A percentile compares a stretch with the other conserved stretches of the same genome.
phyloP scores from a whole-genome alignment of 2,888 invertebrate genomes.

The Nineta flava region DNA sequence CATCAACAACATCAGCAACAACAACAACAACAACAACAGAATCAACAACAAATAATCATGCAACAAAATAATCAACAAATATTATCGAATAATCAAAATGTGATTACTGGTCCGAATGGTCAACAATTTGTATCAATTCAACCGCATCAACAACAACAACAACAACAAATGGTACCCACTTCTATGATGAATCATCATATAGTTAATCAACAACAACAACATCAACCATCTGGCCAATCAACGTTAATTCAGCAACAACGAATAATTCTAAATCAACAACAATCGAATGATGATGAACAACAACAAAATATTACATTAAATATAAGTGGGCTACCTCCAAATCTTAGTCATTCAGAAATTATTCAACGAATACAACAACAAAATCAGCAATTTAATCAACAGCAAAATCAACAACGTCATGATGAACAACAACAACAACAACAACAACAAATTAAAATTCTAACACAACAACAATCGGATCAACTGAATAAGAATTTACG shows the following conservation, averaged over 20 bases:
- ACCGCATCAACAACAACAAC: slow-evolving; percentile 12
- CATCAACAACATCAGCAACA: slow-evolving; percentile 13
- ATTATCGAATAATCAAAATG: slow-evolving; percentile 13
- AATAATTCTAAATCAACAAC: slow-evolving; percentile 6
- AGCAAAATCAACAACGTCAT: slow-evolving; percentile 27
- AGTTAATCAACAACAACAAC: slow-evolving; percentile 32
- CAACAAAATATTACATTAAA: background rate
- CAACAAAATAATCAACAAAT: slow-evolving; percentile 15
- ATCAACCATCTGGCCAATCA: background rate
- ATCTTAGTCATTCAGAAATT: slow-evolving; percentile 16
- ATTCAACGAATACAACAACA: slow-evolving; percentile 12
- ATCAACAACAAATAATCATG: slow-evolving; percentile 9
- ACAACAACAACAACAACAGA: slow-evolving; percentile 14
- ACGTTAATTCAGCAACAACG: slow-evolving; percentile 8
- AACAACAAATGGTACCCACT: slow-evolving; percentile 27
- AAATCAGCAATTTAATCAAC: slow-evolving; percentile 5
- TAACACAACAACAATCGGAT: slow-evolving; percentile 32
- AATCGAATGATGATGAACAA: background rate
- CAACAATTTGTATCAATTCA: slow-evolving; percentile 8
- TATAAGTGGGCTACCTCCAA: background rate
- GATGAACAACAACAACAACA: no score
- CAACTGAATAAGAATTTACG: slow-evolving; percentile 32
- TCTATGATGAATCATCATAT: slow-evolving; percentile 44
- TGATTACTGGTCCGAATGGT: slow-evolving; percentile 11
- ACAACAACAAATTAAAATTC: no score